Evolutionary conservation across 2,113 vertebrate species (phyloP), one percentile per base, ranked within the genome.

Genomic region (Boulengerochromis microlepis): DNA sequence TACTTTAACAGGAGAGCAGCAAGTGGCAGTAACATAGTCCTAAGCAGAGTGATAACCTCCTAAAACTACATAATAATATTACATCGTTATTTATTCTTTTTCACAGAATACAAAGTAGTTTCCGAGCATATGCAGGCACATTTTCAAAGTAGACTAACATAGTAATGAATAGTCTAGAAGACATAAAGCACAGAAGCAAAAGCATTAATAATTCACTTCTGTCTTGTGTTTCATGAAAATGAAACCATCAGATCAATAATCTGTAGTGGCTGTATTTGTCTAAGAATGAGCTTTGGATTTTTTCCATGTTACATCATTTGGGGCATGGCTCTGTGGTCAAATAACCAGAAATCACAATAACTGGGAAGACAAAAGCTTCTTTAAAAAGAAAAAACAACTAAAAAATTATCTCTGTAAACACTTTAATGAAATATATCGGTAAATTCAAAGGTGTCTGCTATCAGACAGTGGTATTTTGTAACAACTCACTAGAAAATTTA

Each of bases 181-280:
- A 31, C 64, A 52, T 47, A 50, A 29, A 69, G 76, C 89, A 82
- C 83, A 89, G 61, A 40, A 83, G 84, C 87, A 91, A 87, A 87
- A 81, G 38, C 81, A 80, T 95, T 88, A 95, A 95, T 95, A 92
- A 94, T 95, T 94, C 54, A 94, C 90, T 7, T 83, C 53, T 2
- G 82, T 86, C 89, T 94, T 38, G 35, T 78, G 4, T 95, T 94
- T 87, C 93, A 81, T 86, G 93, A 91, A 94, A 88, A 91, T 31
- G 83, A 93, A 82, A 82, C 74, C 57, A 7, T 38, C 22, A 2
- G 90, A 90, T 95, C 94, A 38, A 94, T 94, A 83, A 56, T 22
- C 31, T 88, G 57, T 47, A 57, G 29, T 42, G 64, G 35, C 54
- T 89, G 69, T 35, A 29, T 31, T 12, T 85, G 82, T 82, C 64